Evolutionary conservation across 2,113 vertebrate species (phyloP).

Genomic region (Mus pahari): DNA sequence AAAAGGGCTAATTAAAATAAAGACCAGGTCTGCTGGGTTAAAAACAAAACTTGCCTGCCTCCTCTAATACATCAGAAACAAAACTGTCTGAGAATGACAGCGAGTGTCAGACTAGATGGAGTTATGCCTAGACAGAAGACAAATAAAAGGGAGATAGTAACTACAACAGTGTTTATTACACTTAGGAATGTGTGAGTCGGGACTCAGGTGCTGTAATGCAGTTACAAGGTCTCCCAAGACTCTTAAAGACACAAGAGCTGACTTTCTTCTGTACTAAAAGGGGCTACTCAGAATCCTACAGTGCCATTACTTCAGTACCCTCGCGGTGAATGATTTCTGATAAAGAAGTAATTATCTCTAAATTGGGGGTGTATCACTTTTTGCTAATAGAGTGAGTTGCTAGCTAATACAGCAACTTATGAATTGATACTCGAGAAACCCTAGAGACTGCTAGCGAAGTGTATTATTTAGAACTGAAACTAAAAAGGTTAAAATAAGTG

Average conservation of each 20-base stretch:
- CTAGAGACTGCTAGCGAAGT: background rate
- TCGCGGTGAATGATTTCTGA: background rate
- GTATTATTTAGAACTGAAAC: background rate
- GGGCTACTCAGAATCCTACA: background rate
- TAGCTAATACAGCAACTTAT: background rate
- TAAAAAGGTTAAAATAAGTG: conserved; percentile 23
- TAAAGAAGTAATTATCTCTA: background rate
- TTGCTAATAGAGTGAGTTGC: background rate
- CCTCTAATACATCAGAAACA: background rate
- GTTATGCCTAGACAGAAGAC: background rate
- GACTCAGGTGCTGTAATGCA: background rate
- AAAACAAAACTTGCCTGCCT: conserved; percentile 42
- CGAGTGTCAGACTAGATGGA: background rate
- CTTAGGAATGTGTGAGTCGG: background rate
- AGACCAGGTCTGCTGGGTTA: background rate
- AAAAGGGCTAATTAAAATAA: background rate
- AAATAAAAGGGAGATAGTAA: background rate
- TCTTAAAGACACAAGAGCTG: background rate
- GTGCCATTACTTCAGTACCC: background rate
- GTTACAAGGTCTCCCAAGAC: background rate
- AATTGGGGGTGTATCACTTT: background rate
- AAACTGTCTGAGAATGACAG: conserved; percentile 16
- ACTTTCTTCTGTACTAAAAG: background rate
- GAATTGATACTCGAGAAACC: background rate
- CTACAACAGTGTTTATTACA: background rate